Conservation (phyloP, 92 coral and sea anemone genomes). For the Pocillopora meandrina region DNA sequence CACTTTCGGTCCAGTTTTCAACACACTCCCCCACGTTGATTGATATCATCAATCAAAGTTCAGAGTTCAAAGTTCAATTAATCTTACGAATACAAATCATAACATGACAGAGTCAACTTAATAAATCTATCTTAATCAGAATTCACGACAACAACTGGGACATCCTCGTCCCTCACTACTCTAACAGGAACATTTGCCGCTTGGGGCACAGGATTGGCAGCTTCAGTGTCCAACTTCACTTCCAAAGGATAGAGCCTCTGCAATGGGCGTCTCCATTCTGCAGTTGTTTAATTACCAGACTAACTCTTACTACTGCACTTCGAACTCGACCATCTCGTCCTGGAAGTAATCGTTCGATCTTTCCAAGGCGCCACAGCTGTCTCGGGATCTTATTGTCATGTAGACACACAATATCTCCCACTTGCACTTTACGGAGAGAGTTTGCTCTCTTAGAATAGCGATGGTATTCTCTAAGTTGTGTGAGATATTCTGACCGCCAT, state of each 20-base stretch:
- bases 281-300: conserved; percentile 17
- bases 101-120: background rate
- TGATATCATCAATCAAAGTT: too few relatives aligned
- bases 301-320: conserved; percentile 50
- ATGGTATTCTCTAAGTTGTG: conserved; percentile 58
- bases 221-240: conserved; percentile 26
- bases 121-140: background rate
- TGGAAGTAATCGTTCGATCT: conserved; percentile 39
- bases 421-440: conserved; percentile 34
- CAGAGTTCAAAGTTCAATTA: background rate
- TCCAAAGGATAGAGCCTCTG: conserved; percentile 48
- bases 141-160: conserved; percentile 1
- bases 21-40: too few relatives aligned
- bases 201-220: conserved; percentile 2
- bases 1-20: too few relatives aligned
- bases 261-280: conserved; percentile 43
- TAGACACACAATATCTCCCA: conserved; percentile 44
- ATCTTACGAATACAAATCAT: background rate
- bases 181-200: background rate
- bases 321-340: conserved; percentile 50
- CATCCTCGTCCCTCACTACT: conserved; percentile 6
- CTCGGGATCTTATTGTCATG: conserved; percentile 45
- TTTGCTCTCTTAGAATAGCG: conserved; percentile 32
- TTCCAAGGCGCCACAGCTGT: conserved; percentile 49
- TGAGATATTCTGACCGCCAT: conserved; percentile 29